Conservation (phyloP, 2,797 vertebrate genomes). For the Sebastes reedi region DNA sequence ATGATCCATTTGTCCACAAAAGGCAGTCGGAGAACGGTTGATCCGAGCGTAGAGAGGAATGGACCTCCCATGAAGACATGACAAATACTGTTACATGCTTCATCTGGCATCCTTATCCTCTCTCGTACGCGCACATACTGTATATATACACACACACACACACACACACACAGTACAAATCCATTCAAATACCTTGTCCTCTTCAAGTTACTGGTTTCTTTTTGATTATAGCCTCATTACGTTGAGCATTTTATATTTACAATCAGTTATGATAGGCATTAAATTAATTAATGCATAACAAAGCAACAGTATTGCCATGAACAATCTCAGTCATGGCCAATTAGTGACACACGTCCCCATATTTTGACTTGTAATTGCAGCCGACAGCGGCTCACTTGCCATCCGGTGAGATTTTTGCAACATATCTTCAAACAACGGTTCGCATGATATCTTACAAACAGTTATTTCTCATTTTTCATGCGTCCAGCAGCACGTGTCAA, state of each 20-base stretch:
- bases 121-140: not conserved
- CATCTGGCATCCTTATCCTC: slow-evolving; percentile 53
- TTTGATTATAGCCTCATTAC: slow-evolving; percentile 28
- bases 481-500: fast-evolving
- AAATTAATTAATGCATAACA: not conserved
- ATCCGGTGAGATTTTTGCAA: not conserved
- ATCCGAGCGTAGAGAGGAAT: slow-evolving; percentile 51
- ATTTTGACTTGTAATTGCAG: slow-evolving; percentile 8
- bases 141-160: not conserved
- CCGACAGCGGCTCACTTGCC: not conserved
- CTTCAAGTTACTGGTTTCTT: not conserved
- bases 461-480: no score
- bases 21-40: slow-evolving; percentile 39
- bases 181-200: slow-evolving; percentile 15
- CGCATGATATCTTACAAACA: no score
- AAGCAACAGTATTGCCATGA: not conserved
- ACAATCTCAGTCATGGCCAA: not conserved
- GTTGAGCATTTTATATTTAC: slow-evolving; percentile 15
- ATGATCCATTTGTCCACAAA: slow-evolving; percentile 55
- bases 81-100: slow-evolving; percentile 77
- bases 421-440: no score
- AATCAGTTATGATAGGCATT: not conserved
- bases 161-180: slow-evolving; percentile 20
- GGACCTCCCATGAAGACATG: slow-evolving; percentile 71
- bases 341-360: not conserved